A percentile compares a stretch with the other conserved stretches of the same genome.
Conservation (phyloP, 2,113 vertebrate genomes). For the Dicrurus megarhynchus region DNA sequence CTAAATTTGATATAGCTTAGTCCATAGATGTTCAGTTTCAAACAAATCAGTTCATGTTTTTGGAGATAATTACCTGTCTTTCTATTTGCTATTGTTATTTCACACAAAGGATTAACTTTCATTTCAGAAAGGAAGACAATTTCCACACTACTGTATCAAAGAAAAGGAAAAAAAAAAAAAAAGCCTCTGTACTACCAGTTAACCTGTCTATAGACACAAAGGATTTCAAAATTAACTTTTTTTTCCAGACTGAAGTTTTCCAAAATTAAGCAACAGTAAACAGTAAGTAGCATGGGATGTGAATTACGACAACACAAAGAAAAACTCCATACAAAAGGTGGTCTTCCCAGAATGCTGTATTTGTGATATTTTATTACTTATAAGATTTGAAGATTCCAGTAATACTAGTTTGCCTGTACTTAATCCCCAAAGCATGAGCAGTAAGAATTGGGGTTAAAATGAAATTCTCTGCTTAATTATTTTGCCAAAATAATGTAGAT, state of each 20-base stretch:
- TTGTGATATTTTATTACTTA: not conserved
- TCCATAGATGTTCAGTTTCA: not conserved
- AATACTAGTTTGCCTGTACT: not conserved
- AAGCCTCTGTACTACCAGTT: not conserved
- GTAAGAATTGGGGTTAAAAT: not conserved
- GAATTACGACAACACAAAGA: not conserved
- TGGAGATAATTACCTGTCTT: constrained; percentile 55
- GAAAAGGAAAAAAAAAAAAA: not conserved
- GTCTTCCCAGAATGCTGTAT: not conserved
- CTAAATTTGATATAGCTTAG: not conserved
- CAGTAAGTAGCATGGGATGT: not conserved
- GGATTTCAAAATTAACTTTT: constrained; percentile 10
- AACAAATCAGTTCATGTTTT: constrained; percentile 4
- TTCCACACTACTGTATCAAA: constrained; percentile 28
- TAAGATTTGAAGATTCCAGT: not conserved
- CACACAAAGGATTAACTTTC: constrained; percentile 40
- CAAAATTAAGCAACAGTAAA: constrained; percentile 19
- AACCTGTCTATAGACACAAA: constrained; percentile 25
- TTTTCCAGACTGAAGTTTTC: not conserved
- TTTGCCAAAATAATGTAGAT: not conserved
- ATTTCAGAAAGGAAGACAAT: constrained; percentile 38
- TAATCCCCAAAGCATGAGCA: not conserved
- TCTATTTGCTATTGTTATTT: constrained; percentile 52
- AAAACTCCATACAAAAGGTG: not conserved
- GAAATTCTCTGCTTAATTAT: not conserved